These are phyloP conservation scores for Formicarius rufipectus DNA, from an alignment of 2,113 vertebrate genomes.

Conservation along the genomic window DNA sequence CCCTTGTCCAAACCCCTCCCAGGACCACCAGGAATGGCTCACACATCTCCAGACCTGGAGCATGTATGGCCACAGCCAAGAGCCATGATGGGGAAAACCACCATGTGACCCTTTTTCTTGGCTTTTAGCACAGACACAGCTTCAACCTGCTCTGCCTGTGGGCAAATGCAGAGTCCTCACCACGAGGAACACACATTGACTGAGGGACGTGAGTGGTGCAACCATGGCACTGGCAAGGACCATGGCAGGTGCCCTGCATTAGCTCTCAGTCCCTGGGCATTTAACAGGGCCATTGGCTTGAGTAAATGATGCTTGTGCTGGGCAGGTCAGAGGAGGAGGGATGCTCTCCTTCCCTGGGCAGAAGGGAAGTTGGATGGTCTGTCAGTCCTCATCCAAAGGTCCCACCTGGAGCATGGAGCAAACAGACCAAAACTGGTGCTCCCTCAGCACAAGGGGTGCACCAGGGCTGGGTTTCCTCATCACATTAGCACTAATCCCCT, in stretches of 20 bases:
- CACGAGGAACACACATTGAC: background rate
- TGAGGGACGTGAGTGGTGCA: fast-evolving
- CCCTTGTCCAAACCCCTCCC: background rate
- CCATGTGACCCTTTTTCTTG: background rate
- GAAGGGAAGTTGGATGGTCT: background rate
- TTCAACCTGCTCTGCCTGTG: background rate
- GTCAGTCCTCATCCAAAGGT: background rate
- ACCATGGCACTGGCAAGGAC: background rate
- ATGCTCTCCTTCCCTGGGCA: background rate
- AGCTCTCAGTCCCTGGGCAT: background rate
- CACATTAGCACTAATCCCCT: fast-evolving
- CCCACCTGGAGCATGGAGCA: background rate
- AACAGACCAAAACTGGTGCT: background rate
- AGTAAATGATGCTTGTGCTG: background rate
- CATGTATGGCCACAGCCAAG: background rate
- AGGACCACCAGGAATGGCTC: background rate
- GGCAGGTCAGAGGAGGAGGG: background rate
- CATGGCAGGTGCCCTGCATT: no score
- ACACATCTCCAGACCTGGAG: background rate
- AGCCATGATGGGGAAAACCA: background rate
- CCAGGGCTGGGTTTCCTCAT: fast-evolving
- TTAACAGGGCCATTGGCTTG: background rate
- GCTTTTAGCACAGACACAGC: background rate
- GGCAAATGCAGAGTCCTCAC: background rate
- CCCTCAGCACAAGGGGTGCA: background rate